Conservation (phyloP, 2,888 invertebrate genomes). For the Eristalis pertinax region DNA sequence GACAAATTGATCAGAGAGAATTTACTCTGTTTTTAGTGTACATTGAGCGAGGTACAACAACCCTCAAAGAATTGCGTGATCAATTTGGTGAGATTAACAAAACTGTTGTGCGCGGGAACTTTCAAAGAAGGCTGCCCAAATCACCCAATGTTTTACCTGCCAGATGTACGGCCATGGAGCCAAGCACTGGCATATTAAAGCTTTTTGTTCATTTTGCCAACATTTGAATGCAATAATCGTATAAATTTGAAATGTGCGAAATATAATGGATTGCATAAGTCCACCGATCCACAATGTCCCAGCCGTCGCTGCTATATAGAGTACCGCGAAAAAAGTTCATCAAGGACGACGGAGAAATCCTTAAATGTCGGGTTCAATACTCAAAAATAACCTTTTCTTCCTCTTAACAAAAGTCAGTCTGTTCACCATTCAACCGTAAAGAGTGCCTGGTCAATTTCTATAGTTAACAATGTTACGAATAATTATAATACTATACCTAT, state of each 20-base stretch:
- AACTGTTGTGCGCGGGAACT: slow-evolving; percentile 31
- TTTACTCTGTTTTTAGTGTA: slow-evolving; percentile 23
- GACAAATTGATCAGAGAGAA: no score
- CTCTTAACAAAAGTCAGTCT: not conserved
- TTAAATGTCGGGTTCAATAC: not conserved
- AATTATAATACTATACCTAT: no score
- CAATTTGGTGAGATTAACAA: not conserved
- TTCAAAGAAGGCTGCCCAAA: slow-evolving; percentile 26
- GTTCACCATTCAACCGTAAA: not conserved
- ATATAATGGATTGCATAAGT: slow-evolving; percentile 33
- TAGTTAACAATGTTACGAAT: slow-evolving; percentile 29
- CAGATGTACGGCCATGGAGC: slow-evolving; percentile 37
- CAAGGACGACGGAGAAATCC: not conserved
- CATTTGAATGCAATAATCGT: no score
- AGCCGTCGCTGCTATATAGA: slow-evolving; percentile 24
- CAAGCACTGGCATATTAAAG: slow-evolving; percentile 34
- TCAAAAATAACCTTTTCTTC: slow-evolving; percentile 7
- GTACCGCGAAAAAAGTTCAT: slow-evolving; percentile 14
- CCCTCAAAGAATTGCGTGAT: slow-evolving; percentile 12
- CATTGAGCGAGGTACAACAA: slow-evolving; percentile 24
- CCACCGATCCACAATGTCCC: slow-evolving; percentile 25
- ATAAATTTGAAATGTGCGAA: slow-evolving; percentile 19
- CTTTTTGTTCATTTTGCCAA: slow-evolving; percentile 26
- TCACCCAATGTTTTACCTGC: slow-evolving; percentile 26
- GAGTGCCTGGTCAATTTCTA: not conserved